These are phyloP conservation scores for Meghimatium bilineatum DNA, from an alignment of 2,888 invertebrate species.

Conservation along the genomic window DNA sequence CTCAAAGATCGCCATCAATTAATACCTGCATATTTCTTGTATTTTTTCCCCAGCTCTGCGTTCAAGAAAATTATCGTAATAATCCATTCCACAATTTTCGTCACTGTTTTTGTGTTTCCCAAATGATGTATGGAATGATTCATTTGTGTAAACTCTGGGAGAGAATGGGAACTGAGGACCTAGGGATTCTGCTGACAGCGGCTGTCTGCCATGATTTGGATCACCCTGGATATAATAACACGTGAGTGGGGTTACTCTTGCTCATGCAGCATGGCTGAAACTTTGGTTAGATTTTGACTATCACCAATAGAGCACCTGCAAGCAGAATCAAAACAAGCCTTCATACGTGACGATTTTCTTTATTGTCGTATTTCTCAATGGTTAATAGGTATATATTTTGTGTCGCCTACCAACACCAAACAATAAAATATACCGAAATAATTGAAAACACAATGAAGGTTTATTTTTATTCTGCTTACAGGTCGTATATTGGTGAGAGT, in stretches of 20 bases:
- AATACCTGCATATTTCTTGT: background rate
- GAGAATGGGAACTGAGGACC: slow-evolving; percentile 71
- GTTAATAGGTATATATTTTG: too few relatives aligned
- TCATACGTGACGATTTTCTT: too few relatives aligned
- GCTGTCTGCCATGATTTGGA: slow-evolving; percentile 88
- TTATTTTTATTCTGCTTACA: too few relatives aligned
- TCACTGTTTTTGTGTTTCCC: slow-evolving; percentile 91
- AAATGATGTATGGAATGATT: slow-evolving; percentile 84
- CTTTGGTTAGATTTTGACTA: background rate
- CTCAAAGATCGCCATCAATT: too few relatives aligned
- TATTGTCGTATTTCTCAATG: too few relatives aligned
- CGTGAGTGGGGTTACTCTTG: slow-evolving; percentile 63
- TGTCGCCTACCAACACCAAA: too few relatives aligned
- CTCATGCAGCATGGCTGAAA: background rate
- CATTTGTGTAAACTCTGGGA: slow-evolving; percentile 75
- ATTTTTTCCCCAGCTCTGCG: slow-evolving; percentile 70
- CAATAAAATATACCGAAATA: too few relatives aligned
- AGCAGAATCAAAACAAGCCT: too few relatives aligned
- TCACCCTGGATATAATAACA: slow-evolving; percentile 78
- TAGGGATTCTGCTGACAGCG: slow-evolving; percentile 81
- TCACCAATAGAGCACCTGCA: background rate
- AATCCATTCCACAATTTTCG: slow-evolving; percentile 92
- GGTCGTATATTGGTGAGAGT: too few relatives aligned
- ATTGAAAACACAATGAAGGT: too few relatives aligned
- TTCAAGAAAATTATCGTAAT: slow-evolving; percentile 84